Evolutionary conservation across 2,888 invertebrate genomes (phyloP).

Genomic region (Gnatocerus cornutus): DNA sequence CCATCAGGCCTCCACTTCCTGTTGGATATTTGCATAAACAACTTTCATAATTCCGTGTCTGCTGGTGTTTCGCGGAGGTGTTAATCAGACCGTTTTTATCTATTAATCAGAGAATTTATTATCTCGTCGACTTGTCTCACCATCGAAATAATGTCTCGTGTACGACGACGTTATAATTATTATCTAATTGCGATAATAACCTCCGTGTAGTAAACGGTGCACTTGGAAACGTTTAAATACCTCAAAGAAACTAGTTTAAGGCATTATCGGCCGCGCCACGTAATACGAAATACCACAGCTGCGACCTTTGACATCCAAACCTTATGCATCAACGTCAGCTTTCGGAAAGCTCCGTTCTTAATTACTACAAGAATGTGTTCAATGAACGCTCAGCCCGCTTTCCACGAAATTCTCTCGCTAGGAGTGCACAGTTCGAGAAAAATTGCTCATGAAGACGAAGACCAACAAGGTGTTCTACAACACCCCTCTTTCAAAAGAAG

Average conservation of each 20-base stretch:
- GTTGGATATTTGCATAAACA: conserved; percentile 43
- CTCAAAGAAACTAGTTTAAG: conserved; percentile 37
- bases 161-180: conserved; percentile 38
- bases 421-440: too few relatives aligned
- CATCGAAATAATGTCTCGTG: conserved; percentile 27
- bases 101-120: conserved; percentile 45
- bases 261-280: conserved; percentile 38
- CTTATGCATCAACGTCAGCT: conserved; percentile 50
- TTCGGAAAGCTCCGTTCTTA: conserved; percentile 47
- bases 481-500: too few relatives aligned
- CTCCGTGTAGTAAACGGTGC: conserved; percentile 25
- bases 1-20: conserved; percentile 29
- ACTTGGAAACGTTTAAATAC: conserved; percentile 28
- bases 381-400: conserved; percentile 30
- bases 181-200: conserved; percentile 28
- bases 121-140: conserved; percentile 17
- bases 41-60: conserved; percentile 40
- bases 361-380: conserved; percentile 47
- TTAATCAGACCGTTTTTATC: conserved; percentile 43
- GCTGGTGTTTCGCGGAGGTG: conserved; percentile 35
- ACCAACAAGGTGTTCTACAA: too few relatives aligned
- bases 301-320: conserved; percentile 49
- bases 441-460: too few relatives aligned
- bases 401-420: conserved; percentile 2
- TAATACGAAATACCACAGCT: conserved; percentile 43